Conservation (phyloP, 64 coral and sea anemone species). For the Montipora capricornis region DNA sequence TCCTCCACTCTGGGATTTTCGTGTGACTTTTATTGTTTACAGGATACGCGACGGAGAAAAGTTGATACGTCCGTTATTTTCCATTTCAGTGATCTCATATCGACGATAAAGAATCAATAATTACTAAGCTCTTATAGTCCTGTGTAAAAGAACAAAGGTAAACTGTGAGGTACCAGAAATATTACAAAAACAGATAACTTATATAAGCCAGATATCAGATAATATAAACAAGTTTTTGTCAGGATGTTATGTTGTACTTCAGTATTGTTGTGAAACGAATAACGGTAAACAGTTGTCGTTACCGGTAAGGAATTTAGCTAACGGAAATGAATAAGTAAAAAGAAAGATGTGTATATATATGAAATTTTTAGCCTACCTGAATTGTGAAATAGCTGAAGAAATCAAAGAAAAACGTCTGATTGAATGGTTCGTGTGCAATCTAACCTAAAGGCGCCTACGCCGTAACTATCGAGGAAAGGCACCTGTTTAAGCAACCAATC, state of each 20-base stretch:
- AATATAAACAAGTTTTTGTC: too few species aligned
- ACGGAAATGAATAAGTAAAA: too few species aligned
- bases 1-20: neutral
- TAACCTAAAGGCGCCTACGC: neutral
- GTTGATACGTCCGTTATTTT: neutral
- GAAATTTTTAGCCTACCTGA: neutral
- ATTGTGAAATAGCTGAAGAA: neutral
- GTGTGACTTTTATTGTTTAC: neutral
- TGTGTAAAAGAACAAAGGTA: neutral
- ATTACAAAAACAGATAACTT: too few species aligned
- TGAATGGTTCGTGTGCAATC: neutral
- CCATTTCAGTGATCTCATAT: constrained; percentile 6
- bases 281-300: too few species aligned
- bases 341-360: neutral
- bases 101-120: neutral
- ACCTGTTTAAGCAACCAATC: constrained; percentile 19
- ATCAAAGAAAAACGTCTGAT: neutral
- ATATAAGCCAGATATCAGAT: too few species aligned
- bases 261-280: too few species aligned
- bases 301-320: too few species aligned
- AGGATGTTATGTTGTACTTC: too few species aligned
- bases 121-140: neutral
- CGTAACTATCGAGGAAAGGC: neutral
- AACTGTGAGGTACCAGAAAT: neutral
- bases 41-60: neutral